These are phyloP conservation scores for Pimpla rufipes DNA, from an alignment of 2,888 invertebrate species.

Conservation along the genomic window DNA sequence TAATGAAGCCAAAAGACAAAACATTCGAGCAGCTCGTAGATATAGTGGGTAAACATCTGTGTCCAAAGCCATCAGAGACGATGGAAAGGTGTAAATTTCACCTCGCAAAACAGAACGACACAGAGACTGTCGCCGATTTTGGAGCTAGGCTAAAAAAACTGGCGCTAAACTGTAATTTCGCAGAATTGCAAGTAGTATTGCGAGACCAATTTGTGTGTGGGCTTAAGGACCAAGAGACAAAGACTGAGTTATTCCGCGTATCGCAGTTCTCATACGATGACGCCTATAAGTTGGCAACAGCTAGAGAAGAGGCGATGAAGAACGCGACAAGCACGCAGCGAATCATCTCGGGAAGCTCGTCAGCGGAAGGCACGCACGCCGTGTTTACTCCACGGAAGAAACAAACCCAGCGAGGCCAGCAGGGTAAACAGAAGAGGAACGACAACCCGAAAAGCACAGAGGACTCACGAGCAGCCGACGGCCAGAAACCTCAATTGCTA, in stretches of 20 bases:
- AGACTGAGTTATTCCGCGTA: conserved; percentile 36
- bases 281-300: conserved; percentile 46
- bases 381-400: not conserved
- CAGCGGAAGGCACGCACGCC: not conserved
- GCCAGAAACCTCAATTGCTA: not conserved
- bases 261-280: conserved; percentile 20
- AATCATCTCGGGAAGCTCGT: conserved; percentile 1
- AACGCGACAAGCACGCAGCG: conserved; percentile 38
- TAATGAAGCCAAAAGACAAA: conserved; percentile 51
- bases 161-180: conserved; percentile 64
- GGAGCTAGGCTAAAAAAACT: conserved; percentile 59
- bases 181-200: conserved; percentile 53
- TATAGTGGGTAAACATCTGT: conserved; percentile 55
- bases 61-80: conserved; percentile 54
- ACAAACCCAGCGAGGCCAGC: not conserved
- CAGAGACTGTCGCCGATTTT: conserved; percentile 62
- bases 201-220: conserved; percentile 68
- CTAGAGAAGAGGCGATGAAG: conserved; percentile 38
- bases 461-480: not conserved
- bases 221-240: conserved; percentile 19
- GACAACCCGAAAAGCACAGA: not conserved
- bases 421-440: not conserved
- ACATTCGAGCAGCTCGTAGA: conserved; percentile 58
- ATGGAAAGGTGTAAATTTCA: conserved; percentile 68
- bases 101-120: conserved; percentile 51